phyloP scores from a whole-genome alignment of 1,140 invertebrate genomes.

The Drosophila kurseongensis region DNA sequence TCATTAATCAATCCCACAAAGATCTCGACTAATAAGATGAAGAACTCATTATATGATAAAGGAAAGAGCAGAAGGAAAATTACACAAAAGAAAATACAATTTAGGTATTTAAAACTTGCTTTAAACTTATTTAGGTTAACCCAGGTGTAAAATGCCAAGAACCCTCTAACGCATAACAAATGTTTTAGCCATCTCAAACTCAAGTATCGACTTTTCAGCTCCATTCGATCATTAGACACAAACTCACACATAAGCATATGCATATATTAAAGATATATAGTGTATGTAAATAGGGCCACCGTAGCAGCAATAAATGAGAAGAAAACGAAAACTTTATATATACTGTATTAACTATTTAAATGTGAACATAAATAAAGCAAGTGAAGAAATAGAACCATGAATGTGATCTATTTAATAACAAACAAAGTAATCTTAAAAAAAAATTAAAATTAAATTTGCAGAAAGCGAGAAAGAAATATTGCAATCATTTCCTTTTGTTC shows the following conservation, averaged over 20 bases:
- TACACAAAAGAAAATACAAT: conserved; percentile 7
- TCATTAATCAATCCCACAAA: conserved; percentile 49
- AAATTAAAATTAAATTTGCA: conserved; percentile 27
- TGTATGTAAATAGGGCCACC: conserved; percentile 60
- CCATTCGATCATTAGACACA: conserved; percentile 31
- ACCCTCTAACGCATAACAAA: conserved; percentile 28
- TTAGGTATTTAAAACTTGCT: conserved; percentile 53
- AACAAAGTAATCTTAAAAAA: conserved; percentile 45
- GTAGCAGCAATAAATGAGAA: conserved; percentile 62
- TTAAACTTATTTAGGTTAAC: conserved; percentile 47
- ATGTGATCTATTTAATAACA: conserved; percentile 84
- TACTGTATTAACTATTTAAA: conserved; percentile 66
- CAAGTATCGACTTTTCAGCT: conserved; percentile 40
- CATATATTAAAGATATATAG: conserved; percentile 35
- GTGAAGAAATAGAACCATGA: conserved; percentile 84
- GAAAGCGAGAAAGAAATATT: conserved; percentile 10
- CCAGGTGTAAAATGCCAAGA: conserved; percentile 18
- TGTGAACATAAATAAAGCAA: conserved; percentile 77
- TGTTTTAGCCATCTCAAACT: conserved; percentile 53
- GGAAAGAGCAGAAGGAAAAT: conserved; percentile 7
- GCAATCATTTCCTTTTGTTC: conserved; percentile 33
- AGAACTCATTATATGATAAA: conserved; percentile 39
- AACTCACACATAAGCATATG: conserved; percentile 47
- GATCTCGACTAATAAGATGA: conserved; percentile 46
- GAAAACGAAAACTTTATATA: conserved; percentile 41